phyloP scores from a whole-genome alignment of 2,113 vertebrate species.

The Notarius lentiginosus region DNA sequence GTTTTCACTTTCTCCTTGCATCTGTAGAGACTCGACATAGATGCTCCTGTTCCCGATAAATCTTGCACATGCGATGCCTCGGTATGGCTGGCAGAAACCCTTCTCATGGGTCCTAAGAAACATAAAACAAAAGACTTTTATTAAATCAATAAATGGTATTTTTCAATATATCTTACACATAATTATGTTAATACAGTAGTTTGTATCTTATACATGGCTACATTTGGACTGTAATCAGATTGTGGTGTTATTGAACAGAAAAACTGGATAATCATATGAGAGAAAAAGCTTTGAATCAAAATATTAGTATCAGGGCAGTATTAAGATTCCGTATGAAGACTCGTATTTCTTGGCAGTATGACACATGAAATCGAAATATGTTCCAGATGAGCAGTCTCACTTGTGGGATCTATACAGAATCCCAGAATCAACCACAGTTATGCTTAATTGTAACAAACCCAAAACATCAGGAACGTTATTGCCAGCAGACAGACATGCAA shows the following conservation, averaged over 20 bases:
- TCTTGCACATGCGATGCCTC: constrained; percentile 94
- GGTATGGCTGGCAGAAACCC: constrained; percentile 95
- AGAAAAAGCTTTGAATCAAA: background rate
- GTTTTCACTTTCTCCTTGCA: constrained; percentile 97
- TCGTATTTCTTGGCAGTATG: constrained; percentile 15
- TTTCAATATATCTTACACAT: background rate
- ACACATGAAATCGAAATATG: constrained; percentile 16
- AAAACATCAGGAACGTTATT: constrained; percentile 13
- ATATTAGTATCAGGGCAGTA: background rate
- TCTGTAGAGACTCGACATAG: constrained; percentile 96
- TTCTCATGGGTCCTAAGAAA: constrained; percentile 81
- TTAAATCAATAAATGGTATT: background rate
- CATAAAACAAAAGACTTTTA: background rate
- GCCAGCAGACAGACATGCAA: constrained; percentile 18
- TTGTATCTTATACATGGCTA: background rate
- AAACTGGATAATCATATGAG: background rate
- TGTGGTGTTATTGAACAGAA: background rate
- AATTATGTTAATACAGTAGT: background rate
- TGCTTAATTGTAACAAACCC: constrained; percentile 14
- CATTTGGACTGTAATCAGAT: background rate
- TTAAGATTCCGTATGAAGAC: background rate
- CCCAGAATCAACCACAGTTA: constrained; percentile 24
- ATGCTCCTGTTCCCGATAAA: constrained; percentile 97
- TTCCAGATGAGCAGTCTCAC: constrained; percentile 25
- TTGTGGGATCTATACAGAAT: background rate